These are phyloP conservation scores for Sakesphorus luctuosus DNA, from an alignment of 2,113 vertebrate genomes.

Conservation along the genomic window DNA sequence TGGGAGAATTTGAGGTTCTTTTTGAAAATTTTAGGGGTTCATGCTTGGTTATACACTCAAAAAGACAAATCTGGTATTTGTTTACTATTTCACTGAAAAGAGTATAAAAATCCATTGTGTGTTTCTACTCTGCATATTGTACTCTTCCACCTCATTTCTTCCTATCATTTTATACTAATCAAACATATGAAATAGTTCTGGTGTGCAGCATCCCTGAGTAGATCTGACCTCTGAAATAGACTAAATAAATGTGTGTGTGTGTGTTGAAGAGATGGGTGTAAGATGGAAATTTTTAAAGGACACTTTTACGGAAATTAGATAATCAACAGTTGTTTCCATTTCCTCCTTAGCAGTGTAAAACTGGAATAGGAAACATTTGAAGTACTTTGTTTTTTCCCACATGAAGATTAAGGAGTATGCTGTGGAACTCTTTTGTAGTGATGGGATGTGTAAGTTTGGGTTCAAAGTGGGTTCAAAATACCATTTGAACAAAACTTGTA, in stretches of 20 bases:
- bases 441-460: not conserved
- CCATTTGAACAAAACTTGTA: not conserved
- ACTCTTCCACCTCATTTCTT: not conserved
- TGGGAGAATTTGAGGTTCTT: not conserved
- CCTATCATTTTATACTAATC: fast-evolving
- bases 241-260: not conserved
- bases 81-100: not conserved
- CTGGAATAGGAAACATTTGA: not conserved
- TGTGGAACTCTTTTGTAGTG: not conserved
- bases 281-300: not conserved
- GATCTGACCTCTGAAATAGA: not conserved
- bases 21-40: not conserved
- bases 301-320: not conserved
- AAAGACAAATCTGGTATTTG: not conserved
- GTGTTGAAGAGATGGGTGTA: not conserved
- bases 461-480: not conserved
- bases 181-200: not conserved
- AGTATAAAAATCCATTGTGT: not conserved
- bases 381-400: not conserved
- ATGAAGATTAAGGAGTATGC: not conserved
- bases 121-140: not conserved
- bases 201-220: not conserved
- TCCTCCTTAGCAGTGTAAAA: not conserved
- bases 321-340: not conserved
- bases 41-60: not conserved